Evolutionary conservation across 2,888 invertebrate genomes (phyloP), one percentile per base, ranked within the genome.

Genomic region (Nudaria mundana): DNA sequence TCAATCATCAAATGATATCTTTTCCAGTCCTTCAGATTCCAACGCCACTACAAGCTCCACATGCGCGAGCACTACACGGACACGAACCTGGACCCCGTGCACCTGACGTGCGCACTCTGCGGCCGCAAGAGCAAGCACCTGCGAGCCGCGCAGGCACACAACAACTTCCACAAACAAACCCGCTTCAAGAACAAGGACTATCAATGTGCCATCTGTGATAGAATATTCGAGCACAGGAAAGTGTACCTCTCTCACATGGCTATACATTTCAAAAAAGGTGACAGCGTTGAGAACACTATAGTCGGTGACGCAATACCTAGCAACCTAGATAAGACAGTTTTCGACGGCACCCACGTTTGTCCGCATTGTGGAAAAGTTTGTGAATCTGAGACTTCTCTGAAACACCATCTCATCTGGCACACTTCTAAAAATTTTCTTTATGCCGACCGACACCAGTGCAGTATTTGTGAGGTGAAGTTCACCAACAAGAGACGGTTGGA

Each of bases 211-310:
- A 82, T 89, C 33, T 89, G 89, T 68, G 82, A 84, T 44, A 63
- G 80, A 12, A 72, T 87, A n/a, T 89, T 88, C 63, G 84, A 86
- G 43, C 58, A 68, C 50, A 54, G 86, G 0, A 81, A 80, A 42
- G 85, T 87, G 1, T 86, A 88, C 42, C 74, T 87, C 23, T 80
- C 86, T 0, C 89, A 89, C 48, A 89, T 88, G 86, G 81, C 83
- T 5, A 78, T 86, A 25, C 89, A 89, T 42, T 81, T 76, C 60
- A 88, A 87, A 47, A 74, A 79, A 14, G 89, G 88, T 1, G 89
- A 89, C 36, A 79, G 81, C 44, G 67, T 66, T 3, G 70, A 72
- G 40, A 82, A 85, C 52, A 78, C 83, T 0, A 68, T 83, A 1
- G 77, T 82, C 0, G 86, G 82, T 2, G 56, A 63, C 24, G 61